These are phyloP conservation scores for Sipunculus nudus DNA, from an alignment of 2,888 invertebrate species.

Conservation along the genomic window DNA sequence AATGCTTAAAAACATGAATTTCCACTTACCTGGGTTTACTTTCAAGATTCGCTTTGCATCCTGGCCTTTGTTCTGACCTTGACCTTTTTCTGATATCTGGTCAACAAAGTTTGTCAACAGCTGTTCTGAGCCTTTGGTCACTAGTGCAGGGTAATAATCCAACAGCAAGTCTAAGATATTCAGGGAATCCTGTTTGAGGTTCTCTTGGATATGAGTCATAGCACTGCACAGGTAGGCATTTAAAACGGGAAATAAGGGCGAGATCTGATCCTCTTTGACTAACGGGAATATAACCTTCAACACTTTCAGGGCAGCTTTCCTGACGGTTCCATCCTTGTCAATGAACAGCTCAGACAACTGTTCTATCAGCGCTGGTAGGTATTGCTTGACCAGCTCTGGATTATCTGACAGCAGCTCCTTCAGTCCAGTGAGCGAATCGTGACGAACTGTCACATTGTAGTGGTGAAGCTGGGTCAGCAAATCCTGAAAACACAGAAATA, in stretches of 20 bases:
- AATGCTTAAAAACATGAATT: too few species aligned
- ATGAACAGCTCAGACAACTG: conserved; percentile 76
- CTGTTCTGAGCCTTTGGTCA: conserved; percentile 76
- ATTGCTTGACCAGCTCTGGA: conserved; percentile 69
- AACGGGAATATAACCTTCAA: conserved; percentile 56
- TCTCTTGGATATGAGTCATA: conserved; percentile 86
- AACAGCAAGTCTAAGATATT: conserved; percentile 81
- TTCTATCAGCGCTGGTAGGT: conserved; percentile 77
- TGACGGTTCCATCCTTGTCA: conserved; percentile 75
- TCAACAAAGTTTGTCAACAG: conserved; percentile 83
- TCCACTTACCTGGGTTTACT: too few species aligned
- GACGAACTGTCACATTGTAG: conserved; percentile 77
- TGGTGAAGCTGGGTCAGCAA: conserved; percentile 78
- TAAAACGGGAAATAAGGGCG: conserved; percentile 81
- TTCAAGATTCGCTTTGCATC: conserved; percentile 77
- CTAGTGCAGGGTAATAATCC: conserved; percentile 73
- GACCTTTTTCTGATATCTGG: conserved; percentile 75
- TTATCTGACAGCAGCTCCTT: conserved; percentile 70
- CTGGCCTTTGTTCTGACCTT: too few species aligned
- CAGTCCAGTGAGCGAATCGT: conserved; percentile 72
- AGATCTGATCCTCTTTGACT: conserved; percentile 41
- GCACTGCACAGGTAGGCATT: conserved; percentile 85
- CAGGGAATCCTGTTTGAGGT: conserved; percentile 85
- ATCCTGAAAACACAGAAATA: too few species aligned
- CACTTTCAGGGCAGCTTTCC: conserved; percentile 69